phyloP scores from a whole-genome alignment of 2,888 invertebrate genomes.

The Sericinus montela region DNA sequence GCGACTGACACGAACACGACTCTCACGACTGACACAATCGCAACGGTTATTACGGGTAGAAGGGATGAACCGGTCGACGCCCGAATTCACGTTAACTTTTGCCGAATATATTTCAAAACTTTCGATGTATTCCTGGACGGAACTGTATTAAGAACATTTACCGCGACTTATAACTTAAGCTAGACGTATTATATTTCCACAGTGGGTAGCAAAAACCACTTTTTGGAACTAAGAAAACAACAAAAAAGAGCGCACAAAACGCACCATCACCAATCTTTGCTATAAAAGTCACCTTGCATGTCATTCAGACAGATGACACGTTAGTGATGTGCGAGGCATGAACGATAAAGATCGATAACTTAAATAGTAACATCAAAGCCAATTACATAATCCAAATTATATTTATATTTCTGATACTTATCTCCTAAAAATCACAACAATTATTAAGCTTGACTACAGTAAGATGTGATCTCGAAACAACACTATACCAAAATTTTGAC shows the following conservation, averaged over 20 bases:
- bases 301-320: no score
- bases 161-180: slow-evolving; percentile 27
- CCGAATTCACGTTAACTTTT: slow-evolving; percentile 65
- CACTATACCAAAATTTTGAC: no score
- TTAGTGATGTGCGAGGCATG: no score
- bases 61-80: slow-evolving; percentile 78
- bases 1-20: slow-evolving; percentile 38
- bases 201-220: slow-evolving; percentile 26
- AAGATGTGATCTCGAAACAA: no score
- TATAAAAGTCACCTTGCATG: no score
- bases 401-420: no score
- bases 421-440: no score
- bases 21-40: slow-evolving; percentile 28
- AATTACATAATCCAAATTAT: no score
- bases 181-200: slow-evolving; percentile 27
- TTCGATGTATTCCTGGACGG: slow-evolving; percentile 28
- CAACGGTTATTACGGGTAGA: slow-evolving; percentile 65
- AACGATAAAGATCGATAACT: no score
- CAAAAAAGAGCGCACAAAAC: slow-evolving; percentile 38
- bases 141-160: slow-evolving; percentile 23
- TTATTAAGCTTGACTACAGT: no score
- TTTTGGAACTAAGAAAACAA: slow-evolving; percentile 37
- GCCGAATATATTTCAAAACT: slow-evolving; percentile 47
- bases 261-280: slow-evolving; percentile 16
- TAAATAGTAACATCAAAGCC: no score